Conservation (phyloP, 2,113 vertebrate genomes). For the Lepisosteus oculatus region DNA sequence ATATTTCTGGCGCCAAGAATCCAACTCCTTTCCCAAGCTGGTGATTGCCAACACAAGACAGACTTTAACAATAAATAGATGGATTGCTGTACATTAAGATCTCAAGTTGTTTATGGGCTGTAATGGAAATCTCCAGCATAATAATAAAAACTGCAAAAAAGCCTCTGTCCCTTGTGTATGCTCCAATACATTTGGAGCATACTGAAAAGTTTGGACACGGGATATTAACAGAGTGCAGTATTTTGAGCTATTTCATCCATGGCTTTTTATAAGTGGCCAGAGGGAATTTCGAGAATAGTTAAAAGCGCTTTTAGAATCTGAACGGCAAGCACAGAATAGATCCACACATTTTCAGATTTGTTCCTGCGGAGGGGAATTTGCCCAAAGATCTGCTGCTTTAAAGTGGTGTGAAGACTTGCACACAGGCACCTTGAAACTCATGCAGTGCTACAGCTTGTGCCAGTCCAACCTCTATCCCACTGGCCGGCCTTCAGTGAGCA, state of each 20-base stretch:
- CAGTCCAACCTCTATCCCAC: conserved; percentile 3
- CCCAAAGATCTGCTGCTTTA: neutral
- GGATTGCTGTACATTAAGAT: neutral
- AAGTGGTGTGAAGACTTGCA: neutral
- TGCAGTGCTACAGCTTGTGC: neutral
- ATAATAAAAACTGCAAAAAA: conserved; percentile 32
- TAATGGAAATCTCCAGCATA: conserved; percentile 42
- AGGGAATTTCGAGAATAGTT: no score
- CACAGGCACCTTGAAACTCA: neutral
- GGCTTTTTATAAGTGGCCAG: no score
- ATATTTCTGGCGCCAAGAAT: no score
- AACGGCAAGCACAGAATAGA: no score
- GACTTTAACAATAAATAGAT: neutral
- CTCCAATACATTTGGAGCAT: neutral
- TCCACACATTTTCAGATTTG: no score
- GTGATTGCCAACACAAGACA: neutral
- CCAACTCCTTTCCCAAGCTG: neutral
- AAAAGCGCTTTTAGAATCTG: no score
- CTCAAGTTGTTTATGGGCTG: conserved; percentile 24
- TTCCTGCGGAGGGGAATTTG: neutral
- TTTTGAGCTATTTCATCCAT: no score
- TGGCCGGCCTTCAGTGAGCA: neutral
- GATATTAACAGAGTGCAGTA: no score
- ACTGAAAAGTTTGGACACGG: no score
- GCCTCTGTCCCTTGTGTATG: conserved; percentile 17